Base-by-base conservation (phyloP, 2,888 invertebrate genomes). In the Clunio marinus region DNA sequence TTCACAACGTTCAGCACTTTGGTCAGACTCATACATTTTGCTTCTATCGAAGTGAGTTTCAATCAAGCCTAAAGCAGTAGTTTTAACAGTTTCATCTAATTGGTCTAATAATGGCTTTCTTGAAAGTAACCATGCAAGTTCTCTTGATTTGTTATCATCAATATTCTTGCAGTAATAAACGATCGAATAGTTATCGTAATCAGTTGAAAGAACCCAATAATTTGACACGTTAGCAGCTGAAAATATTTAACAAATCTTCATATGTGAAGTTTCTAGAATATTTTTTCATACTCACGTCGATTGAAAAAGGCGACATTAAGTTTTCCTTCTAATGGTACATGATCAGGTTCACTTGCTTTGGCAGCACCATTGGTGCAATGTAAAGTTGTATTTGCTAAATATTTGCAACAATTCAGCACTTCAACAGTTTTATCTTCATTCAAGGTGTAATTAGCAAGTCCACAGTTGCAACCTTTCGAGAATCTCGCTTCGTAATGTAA, bases 171-270 rank as follows among this genome's bases (percentile, higher is more conserved):
- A 65, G 17, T 25, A 24, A n/a, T 46, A 65, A 7, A 65, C 65
- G 46, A 65, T 28, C 5, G 65, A 45, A 28, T 65, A 65, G 2
- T 65, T 45, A 24, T 65, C 51, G 10, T 65, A 65, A n/a, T 65
- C 65, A 25, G 65, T 65, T 1, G 46, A 45, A 1, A 65, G 27
- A 28, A 65, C 17, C 46, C 46, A 46, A 20, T 65, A 65, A 20
- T 65, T 65, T 45, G 65, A 46, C 7, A n/a, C 13, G 17, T 24
- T 46, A 8, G 24, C 27, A n/a, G 25, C 37, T 32, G 32, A n/a
- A 25, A 41, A 15, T 8, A 8, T 7, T 32, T n/a, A 41, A 15
- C 10, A 41, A 15, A 10, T 41, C 4, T 3, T 41, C 2, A 41
- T n/a, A n/a, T n/a, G n/a, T n/a, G n/a, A n/a, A n/a, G n/a, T n/a